These are phyloP conservation scores for Machimus atricapillus DNA, from an alignment of 2,888 invertebrate genomes.

Conservation along the genomic window DNA sequence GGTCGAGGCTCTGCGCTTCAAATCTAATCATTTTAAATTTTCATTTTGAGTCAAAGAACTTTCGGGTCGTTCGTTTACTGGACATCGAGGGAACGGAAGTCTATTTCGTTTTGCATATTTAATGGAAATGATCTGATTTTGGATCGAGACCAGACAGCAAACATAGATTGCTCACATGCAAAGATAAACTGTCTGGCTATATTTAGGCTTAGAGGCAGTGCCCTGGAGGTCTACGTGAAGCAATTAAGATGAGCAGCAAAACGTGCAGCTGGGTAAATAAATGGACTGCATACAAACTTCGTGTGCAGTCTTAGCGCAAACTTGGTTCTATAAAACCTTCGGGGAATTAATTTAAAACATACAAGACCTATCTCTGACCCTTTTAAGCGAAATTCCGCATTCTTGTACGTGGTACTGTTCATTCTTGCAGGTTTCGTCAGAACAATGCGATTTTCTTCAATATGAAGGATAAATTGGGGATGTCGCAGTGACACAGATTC, in stretches of 20 bases:
- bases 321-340: neutral
- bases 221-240: neutral
- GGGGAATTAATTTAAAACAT: neutral
- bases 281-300: neutral
- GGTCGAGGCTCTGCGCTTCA: neutral
- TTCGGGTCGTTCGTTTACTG: neutral
- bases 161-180: neutral
- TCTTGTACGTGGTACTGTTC: neutral
- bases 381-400: neutral
- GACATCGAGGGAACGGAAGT: neutral
- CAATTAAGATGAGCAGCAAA: neutral
- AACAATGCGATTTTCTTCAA: neutral
- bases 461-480: neutral
- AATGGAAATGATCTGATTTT: neutral
- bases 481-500: neutral
- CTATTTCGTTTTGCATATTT: neutral
- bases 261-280: neutral
- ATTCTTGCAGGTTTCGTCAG: neutral
- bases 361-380: neutral
- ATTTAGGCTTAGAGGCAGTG: neutral
- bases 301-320: constrained; percentile 1
- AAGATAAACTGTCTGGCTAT: constrained; percentile 9
- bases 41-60: neutral
- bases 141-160: neutral
- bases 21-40: neutral